phyloP scores from a whole-genome alignment of 2,113 vertebrate species.

The Scortum barcoo region DNA sequence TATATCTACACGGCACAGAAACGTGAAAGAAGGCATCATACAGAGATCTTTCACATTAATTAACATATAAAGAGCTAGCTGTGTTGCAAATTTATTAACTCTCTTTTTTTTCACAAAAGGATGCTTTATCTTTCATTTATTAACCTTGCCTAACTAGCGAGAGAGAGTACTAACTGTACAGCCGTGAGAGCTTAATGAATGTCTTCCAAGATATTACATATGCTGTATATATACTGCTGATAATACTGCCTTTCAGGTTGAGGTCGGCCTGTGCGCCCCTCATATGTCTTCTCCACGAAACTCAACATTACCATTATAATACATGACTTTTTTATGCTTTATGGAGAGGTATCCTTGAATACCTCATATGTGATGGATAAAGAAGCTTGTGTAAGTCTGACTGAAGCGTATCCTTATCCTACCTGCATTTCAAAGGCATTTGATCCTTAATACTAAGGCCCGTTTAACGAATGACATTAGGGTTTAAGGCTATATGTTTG shows the following conservation, averaged over 20 bases:
- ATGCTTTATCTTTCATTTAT: too few species aligned
- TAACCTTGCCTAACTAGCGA: too few species aligned
- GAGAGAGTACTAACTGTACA: neutral
- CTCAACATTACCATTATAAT: neutral
- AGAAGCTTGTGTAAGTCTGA: neutral
- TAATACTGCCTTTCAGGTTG: neutral
- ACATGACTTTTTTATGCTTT: conserved; percentile 13
- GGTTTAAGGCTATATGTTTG: conserved; percentile 2
- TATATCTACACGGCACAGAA: neutral
- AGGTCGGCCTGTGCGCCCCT: conserved; percentile 3
- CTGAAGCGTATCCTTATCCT: neutral
- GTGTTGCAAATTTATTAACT: neutral
- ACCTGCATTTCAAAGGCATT: conserved; percentile 25
- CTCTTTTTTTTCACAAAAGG: too few species aligned
- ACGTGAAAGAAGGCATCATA: too few species aligned
- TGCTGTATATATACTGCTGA: neutral
- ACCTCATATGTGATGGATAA: neutral
- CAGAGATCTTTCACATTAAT: neutral
- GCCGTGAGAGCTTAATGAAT: neutral
- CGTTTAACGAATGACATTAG: conserved; percentile 25
- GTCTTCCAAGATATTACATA: too few species aligned
- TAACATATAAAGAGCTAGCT: neutral
- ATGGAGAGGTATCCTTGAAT: conserved; percentile 31
- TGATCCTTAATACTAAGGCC: conserved; percentile 5
- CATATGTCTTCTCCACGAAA: neutral